phyloP scores from a whole-genome alignment of 2,888 invertebrate genomes.

The Eumacrocentrus americanus region DNA sequence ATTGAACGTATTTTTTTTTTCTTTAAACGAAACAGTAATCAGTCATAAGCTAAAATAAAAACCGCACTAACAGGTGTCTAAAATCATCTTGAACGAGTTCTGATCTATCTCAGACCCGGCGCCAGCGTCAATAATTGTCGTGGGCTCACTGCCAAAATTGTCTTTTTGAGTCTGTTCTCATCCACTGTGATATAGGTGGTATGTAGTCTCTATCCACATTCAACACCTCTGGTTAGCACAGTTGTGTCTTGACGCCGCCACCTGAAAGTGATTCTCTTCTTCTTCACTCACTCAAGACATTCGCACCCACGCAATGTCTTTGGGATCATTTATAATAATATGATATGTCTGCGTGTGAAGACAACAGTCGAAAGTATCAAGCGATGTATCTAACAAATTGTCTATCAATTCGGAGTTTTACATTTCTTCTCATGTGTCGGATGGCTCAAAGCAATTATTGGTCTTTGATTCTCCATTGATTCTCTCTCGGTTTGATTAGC shows the following conservation, averaged over 20 bases:
- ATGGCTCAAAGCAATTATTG: not conserved
- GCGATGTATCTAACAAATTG: too few relatives aligned
- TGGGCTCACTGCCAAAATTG: constrained; percentile 29
- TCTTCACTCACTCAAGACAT: not conserved
- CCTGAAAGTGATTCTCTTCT: constrained; percentile 16
- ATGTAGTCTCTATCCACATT: not conserved
- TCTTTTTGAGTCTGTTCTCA: not conserved
- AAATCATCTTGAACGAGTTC: not conserved
- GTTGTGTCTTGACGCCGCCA: constrained; percentile 8
- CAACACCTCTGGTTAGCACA: not conserved
- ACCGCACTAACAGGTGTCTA: constrained; percentile 27
- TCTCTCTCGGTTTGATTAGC: constrained; percentile 29
- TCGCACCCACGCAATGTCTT: constrained; percentile 5
- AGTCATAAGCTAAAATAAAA: not conserved
- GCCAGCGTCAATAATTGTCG: constrained; percentile 29
- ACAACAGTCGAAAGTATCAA: too few relatives aligned
- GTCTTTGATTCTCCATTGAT: constrained; percentile 28
- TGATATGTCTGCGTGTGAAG: constrained; percentile 8
- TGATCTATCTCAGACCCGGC: constrained; percentile 24
- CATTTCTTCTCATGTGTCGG: not conserved
- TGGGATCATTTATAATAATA: constrained; percentile 14
- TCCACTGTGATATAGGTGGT: not conserved
- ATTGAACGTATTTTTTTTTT: constrained; percentile 15
- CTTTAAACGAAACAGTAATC: not conserved
- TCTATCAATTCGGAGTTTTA: not conserved